A percentile compares a stretch with the other conserved stretches of the same genome.
Evolutionary conservation across 2,797 vertebrate species (phyloP).

Genomic region (Loriculus beryllinus): DNA sequence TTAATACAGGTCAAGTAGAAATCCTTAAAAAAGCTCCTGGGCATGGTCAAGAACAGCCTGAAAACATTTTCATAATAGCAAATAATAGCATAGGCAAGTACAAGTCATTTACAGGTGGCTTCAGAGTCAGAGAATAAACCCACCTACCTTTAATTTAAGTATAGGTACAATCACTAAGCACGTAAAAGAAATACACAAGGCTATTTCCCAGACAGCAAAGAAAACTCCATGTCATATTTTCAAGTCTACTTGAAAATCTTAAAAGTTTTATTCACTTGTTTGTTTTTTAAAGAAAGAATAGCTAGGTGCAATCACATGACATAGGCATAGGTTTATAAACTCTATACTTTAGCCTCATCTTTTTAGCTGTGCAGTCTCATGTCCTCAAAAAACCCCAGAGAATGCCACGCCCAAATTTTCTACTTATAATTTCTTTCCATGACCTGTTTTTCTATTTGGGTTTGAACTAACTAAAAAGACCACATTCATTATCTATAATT

Average conservation of each 20-base stretch:
- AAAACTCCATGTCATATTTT: not conserved
- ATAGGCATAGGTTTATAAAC: not conserved
- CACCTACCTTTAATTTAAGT: not conserved
- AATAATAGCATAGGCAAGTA: not conserved
- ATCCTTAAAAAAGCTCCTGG: not conserved
- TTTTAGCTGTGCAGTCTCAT: not conserved
- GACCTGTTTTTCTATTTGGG: not conserved
- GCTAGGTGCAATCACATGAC: not conserved
- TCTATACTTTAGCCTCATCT: not conserved
- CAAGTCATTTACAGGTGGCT: not conserved
- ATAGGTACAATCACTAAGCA: not conserved
- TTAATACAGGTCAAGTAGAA: not conserved
- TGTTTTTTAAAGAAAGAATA: not conserved
- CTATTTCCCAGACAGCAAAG: not conserved
- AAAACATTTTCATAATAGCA: not conserved
- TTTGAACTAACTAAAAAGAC: not conserved
- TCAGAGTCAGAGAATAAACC: not conserved
- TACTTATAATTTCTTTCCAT: not conserved
- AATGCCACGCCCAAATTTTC: not conserved
- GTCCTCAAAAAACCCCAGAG: not conserved
- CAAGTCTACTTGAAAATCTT: not conserved
- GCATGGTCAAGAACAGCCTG: not conserved
- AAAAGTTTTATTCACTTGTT: not conserved
- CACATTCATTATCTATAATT: not conserved
- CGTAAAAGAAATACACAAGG: not conserved